These are phyloP conservation scores for Drosophila nr. perissopoda DNA, from an alignment of 2,888 invertebrate species.

Conservation along the genomic window DNA sequence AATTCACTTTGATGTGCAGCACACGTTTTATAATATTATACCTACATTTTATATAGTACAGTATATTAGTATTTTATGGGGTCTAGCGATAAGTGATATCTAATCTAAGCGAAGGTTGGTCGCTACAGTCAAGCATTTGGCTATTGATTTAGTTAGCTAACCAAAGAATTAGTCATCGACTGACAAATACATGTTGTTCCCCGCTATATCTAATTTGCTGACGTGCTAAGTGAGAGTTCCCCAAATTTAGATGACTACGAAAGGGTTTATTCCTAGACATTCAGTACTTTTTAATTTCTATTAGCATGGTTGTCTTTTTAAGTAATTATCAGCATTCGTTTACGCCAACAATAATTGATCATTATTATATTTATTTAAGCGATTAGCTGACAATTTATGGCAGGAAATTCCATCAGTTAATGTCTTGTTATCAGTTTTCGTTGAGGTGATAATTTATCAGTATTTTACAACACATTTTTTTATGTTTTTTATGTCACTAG, in stretches of 20 bases:
- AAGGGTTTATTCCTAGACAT: background rate
- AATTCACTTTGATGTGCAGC: constrained; percentile 10
- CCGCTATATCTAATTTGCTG: background rate
- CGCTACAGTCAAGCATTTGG: constrained; percentile 27
- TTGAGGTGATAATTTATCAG: background rate
- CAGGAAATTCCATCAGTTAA: background rate
- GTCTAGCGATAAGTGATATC: constrained; percentile 43
- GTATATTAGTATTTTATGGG: constrained; percentile 10
- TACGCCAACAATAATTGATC: background rate
- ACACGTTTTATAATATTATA: constrained; percentile 41
- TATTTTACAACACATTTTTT: background rate
- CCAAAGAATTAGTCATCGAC: constrained; percentile 4
- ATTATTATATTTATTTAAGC: background rate
- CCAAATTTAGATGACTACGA: background rate
- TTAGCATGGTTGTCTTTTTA: background rate
- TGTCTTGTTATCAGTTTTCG: background rate
- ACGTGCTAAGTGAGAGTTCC: background rate
- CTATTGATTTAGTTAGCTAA: constrained; percentile 17
- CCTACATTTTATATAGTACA: too few relatives aligned
- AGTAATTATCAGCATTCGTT: background rate
- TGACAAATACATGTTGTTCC: background rate
- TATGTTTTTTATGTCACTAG: background rate
- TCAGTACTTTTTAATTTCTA: background rate
- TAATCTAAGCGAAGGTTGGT: constrained; percentile 33
- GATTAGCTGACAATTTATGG: background rate